These are phyloP conservation scores for Dolichoris vasculosae DNA, from an alignment of 1,140 invertebrate genomes.

Conservation along the genomic window DNA sequence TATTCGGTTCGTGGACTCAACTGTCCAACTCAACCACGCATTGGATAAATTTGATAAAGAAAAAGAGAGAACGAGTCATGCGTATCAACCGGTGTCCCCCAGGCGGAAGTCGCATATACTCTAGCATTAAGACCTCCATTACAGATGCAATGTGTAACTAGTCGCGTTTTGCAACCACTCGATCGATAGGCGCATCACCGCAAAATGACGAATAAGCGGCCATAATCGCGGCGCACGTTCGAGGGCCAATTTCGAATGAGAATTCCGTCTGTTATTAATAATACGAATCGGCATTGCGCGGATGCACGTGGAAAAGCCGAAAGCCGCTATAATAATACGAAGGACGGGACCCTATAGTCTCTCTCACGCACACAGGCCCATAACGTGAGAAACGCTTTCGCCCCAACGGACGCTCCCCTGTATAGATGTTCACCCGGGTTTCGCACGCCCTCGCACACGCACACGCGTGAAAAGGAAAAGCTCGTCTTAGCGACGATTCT, in stretches of 20 bases:
- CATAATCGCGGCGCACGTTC: neutral
- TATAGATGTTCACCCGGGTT: conserved; percentile 2
- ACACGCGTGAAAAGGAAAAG: conserved; percentile 15
- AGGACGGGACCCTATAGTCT: neutral
- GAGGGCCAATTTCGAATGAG: neutral
- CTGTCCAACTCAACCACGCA: too few relatives aligned
- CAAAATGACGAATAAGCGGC: conserved; percentile 5
- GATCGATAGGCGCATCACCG: neutral
- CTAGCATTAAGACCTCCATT: too few relatives aligned
- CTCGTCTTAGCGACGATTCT: neutral
- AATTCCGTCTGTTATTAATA: conserved; percentile 5
- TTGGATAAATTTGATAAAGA: too few relatives aligned
- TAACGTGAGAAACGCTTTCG: conserved; percentile 45
- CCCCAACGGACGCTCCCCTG: conserved; percentile 1
- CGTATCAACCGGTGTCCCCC: too few relatives aligned
- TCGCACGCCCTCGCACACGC: neutral
- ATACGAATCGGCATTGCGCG: conserved; percentile 12
- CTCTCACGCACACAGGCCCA: neutral
- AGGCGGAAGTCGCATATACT: too few relatives aligned
- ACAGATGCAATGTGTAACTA: too few relatives aligned
- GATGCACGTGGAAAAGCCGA: conserved; percentile 24
- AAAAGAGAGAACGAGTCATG: too few relatives aligned
- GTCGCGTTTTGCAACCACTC: too few relatives aligned
- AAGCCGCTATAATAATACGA: conserved; percentile 1
- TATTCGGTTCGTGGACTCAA: too few relatives aligned